phyloP scores from a whole-genome alignment of 2,888 invertebrate genomes.

The Dryomyza anilis region DNA sequence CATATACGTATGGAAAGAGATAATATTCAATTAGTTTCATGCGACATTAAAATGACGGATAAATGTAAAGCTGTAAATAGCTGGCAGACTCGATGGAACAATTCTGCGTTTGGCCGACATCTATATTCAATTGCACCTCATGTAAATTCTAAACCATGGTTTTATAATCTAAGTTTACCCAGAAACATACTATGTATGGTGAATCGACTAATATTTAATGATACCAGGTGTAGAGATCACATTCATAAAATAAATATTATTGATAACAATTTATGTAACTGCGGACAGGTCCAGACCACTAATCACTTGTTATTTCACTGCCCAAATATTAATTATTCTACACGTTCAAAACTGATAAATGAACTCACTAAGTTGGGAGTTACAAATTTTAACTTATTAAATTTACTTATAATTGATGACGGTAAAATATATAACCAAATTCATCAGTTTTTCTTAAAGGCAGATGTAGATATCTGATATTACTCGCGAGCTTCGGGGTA shows the following conservation, averaged over 20 bases:
- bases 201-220: not conserved
- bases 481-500: too few relatives aligned
- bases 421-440: not conserved
- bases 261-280: not conserved
- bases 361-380: not conserved
- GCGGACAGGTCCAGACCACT: not conserved
- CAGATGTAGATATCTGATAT: not conserved
- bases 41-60: not conserved
- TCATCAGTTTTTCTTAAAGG: not conserved
- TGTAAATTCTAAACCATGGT: slow-evolving; percentile 5
- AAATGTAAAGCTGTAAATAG: not conserved
- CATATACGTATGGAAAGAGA: not conserved
- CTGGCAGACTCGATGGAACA: slow-evolving; percentile 7
- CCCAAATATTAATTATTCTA: not conserved
- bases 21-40: not conserved
- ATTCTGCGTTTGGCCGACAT: not conserved
- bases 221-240: not conserved
- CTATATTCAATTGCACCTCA: not conserved
- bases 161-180: not conserved
- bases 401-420: not conserved
- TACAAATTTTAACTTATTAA: not conserved
- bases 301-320: not conserved
- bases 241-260: not conserved
- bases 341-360: slow-evolving; percentile 6
- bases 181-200: not conserved